phyloP scores from a whole-genome alignment of 2,888 invertebrate species.

The Amblyjoppa proteus region DNA sequence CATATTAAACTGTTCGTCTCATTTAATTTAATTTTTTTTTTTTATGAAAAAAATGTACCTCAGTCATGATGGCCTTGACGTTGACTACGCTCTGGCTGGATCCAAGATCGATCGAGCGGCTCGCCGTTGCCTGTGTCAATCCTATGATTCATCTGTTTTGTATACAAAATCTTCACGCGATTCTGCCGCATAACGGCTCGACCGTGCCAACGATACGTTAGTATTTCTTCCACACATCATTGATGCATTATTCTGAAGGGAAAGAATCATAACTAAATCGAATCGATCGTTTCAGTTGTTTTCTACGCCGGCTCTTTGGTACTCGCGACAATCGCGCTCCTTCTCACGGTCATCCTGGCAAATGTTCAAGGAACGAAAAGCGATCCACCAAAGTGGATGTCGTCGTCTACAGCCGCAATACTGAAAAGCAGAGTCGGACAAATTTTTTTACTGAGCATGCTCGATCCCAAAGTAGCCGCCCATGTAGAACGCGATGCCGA shows the following conservation, averaged over 20 bases:
- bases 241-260: too few species aligned
- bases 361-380: slow-evolving; percentile 70
- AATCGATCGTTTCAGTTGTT: slow-evolving; percentile 72
- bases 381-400: slow-evolving; percentile 76
- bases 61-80: slow-evolving; percentile 87
- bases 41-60: background rate
- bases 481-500: slow-evolving; percentile 72
- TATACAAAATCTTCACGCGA: slow-evolving; percentile 86
- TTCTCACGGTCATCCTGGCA: slow-evolving; percentile 70
- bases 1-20: too few species aligned
- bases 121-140: slow-evolving; percentile 87
- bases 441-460: slow-evolving; percentile 74
- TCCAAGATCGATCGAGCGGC: slow-evolving; percentile 86
- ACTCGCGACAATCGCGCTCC: slow-evolving; percentile 71
- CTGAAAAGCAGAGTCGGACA: slow-evolving; percentile 77
- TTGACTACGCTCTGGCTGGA: slow-evolving; percentile 87
- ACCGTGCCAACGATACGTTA: slow-evolving; percentile 73
- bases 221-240: slow-evolving; percentile 13
- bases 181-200: slow-evolving; percentile 86
- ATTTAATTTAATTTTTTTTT: background rate
- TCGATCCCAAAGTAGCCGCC: slow-evolving; percentile 78
- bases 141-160: slow-evolving; percentile 87
- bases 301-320: slow-evolving; percentile 78
- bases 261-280: background rate
- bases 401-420: slow-evolving; percentile 68